Base-by-base conservation (phyloP, 2,888 invertebrate species). In the Helicoverpa assulta region DNA sequence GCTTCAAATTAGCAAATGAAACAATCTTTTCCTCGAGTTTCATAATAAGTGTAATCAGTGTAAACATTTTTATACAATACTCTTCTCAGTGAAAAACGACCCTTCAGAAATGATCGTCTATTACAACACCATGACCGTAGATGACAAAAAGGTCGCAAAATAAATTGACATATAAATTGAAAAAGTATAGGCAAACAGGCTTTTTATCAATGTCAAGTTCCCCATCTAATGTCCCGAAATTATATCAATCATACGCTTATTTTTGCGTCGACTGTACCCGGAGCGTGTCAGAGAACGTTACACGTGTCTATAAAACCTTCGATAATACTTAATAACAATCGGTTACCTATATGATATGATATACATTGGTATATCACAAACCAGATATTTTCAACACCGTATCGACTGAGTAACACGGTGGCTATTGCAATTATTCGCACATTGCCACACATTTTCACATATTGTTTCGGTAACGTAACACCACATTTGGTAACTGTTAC, bases 381-480 rank as follows among this genome's bases (percentile, higher is more conserved):
- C 60, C 51, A 37, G 73, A 59, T 47, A 63, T 29, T 73, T 67
- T 14, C 52, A 78, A 60, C 62, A 78, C 33, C 29, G 26, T 76
- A 57, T 50, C 47, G 58, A 43, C n/a, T 78, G 33, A 63, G 29
- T 74, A 53, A 65, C 64, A 67, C 63, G 37, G 73, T 40, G 29
- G 43, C 16, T 6, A 21, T 47, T 47, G 47, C 47, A 47, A 47
- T 16, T 53, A 55, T 53, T 62, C 37, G 54, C 37, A 62, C 51
- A 55, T 51, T 78, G 61, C 64, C 67, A 53, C 40, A 76, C 19
- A 47, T 67, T 67, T 78, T 78, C 75, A 67, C 66, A 77, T 67
- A 69, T 75, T 60, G 47, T 78, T 78, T 73, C 78, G 69, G 76
- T 67, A 67, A 70, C 33, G 57, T 75, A 75, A 79, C 57, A 77